Evolutionary conservation across 2,797 vertebrate genomes (phyloP).

Genomic region (Champsocephalus esox): DNA sequence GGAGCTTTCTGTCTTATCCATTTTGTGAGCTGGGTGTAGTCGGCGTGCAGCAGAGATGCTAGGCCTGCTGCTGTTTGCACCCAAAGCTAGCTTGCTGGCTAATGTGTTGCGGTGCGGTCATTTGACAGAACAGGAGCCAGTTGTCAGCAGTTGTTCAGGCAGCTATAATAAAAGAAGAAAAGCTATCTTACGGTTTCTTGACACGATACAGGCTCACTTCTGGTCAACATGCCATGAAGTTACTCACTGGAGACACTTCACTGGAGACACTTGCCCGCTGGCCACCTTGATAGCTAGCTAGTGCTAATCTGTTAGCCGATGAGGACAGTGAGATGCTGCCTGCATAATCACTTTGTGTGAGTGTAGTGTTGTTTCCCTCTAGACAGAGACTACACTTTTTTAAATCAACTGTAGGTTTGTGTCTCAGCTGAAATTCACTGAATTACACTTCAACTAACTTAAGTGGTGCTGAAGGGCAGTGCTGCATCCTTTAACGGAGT

Average conservation of each 20-base stretch:
- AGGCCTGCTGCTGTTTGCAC: slow-evolving; percentile 45
- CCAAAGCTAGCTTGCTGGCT: slow-evolving; percentile 60
- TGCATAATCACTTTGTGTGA: slow-evolving; percentile 10
- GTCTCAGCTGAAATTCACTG: neutral
- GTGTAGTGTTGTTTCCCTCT: neutral
- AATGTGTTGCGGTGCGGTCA: slow-evolving; percentile 56
- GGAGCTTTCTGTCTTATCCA: neutral
- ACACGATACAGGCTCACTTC: neutral
- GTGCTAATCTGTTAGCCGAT: slow-evolving; percentile 66
- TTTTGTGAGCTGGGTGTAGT: slow-evolving; percentile 9
- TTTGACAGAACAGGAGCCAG: slow-evolving; percentile 26
- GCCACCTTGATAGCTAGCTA: slow-evolving; percentile 59
- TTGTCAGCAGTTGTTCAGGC: neutral
- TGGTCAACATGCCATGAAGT: neutral
- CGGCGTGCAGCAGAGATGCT: slow-evolving; percentile 47
- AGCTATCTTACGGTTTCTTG: rapidly evolving
- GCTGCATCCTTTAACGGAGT: neutral
- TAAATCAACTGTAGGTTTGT: rapidly evolving
- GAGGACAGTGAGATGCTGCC: slow-evolving; percentile 61
- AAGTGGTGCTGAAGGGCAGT: slow-evolving; percentile 27
- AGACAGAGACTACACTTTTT: rapidly evolving
- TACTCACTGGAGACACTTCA: neutral
- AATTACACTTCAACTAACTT: neutral
- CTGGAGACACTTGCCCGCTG: neutral
- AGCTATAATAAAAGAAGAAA: neutral